A percentile compares a stretch with the other conserved stretches of the same genome.
phyloP scores from a whole-genome alignment of 2,797 vertebrate species.

The Lepilemur ruficaudatus region DNA sequence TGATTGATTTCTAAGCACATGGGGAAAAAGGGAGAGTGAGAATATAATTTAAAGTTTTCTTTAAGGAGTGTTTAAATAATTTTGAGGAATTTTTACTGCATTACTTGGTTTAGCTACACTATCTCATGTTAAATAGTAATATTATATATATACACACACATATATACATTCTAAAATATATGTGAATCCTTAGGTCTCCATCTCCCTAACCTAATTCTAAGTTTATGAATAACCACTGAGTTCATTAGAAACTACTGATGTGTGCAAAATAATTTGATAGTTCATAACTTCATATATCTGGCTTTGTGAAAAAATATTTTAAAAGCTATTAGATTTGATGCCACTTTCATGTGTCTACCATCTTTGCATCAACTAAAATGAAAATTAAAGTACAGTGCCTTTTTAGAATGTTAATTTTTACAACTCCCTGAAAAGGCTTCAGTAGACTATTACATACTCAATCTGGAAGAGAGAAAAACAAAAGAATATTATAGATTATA shows the following conservation, averaged over 20 bases:
- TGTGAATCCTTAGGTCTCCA: neutral
- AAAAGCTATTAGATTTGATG: neutral
- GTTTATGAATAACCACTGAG: neutral
- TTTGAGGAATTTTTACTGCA: neutral
- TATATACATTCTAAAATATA: neutral
- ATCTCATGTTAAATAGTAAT: neutral
- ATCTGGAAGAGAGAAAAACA: neutral
- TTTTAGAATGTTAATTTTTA: neutral
- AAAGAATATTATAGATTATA: neutral
- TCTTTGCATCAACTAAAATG: slow-evolving; percentile 7
- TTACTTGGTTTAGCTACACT: neutral
- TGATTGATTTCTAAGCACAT: neutral
- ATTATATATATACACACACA: neutral
- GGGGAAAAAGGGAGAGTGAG: neutral
- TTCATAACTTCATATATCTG: neutral
- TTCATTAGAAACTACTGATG: slow-evolving; percentile 13
- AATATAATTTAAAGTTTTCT: neutral
- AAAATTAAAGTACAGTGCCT: neutral
- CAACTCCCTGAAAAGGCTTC: neutral
- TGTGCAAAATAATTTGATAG: neutral
- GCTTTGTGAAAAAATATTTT: neutral
- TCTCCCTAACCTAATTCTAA: neutral
- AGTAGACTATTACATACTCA: neutral
- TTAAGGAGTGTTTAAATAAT: neutral
- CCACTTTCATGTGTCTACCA: neutral